A percentile compares a stretch with the other conserved stretches of the same genome.
phyloP scores from a whole-genome alignment of 1,140 invertebrate genomes.

The Carcinoscorpius rotundicauda region DNA sequence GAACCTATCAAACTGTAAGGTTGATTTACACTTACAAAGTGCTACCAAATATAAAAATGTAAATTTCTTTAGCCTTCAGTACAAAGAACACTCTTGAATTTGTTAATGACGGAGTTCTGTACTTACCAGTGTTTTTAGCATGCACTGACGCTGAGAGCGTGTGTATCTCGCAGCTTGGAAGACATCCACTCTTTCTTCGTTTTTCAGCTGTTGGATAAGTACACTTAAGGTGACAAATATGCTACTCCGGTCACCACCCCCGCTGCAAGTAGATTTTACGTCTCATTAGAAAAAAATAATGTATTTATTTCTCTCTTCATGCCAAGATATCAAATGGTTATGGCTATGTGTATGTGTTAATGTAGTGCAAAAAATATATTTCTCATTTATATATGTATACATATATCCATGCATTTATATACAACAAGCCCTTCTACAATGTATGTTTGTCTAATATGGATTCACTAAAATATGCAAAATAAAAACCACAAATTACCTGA shows the following conservation, averaged over 20 bases:
- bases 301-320: no score
- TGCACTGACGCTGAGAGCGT: conserved; percentile 64
- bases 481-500: no score
- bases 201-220: conserved; percentile 64
- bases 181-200: conserved; percentile 71
- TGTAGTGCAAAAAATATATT: no score
- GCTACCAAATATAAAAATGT: neutral
- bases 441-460: no score
- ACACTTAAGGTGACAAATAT: conserved; percentile 79
- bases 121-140: conserved; percentile 47
- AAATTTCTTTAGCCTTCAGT: neutral
- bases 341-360: no score
- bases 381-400: no score
- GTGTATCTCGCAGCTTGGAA: conserved; percentile 70
- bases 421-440: no score
- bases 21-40: neutral
- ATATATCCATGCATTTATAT: no score
- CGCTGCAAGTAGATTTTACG: conserved; percentile 15
- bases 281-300: no score
- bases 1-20: conserved; percentile 55
- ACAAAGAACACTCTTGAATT: neutral
- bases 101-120: neutral
- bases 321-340: no score
- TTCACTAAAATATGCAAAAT: no score
- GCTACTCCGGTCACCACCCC: conserved; percentile 72